phyloP scores from a whole-genome alignment of 2,888 invertebrate genomes.

The Phyto melanocephala region DNA sequence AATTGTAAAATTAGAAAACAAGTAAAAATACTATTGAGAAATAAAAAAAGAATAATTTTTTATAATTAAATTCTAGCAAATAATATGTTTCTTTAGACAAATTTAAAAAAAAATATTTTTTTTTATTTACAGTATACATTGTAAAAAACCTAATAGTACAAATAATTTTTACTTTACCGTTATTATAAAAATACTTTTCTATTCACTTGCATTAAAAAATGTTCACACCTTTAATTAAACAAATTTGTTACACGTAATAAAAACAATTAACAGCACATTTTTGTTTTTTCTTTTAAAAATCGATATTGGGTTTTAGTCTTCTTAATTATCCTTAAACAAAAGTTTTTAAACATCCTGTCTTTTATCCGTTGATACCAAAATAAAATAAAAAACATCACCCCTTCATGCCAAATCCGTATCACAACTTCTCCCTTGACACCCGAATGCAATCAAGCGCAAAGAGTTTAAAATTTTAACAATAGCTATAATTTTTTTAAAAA shows the following conservation, averaged over 20 bases:
- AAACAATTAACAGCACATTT: conserved; percentile 62
- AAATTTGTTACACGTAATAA: conserved; percentile 65
- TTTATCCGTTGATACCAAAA: not conserved
- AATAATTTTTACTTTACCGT: not conserved
- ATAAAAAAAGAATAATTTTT: no score
- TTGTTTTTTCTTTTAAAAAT: conserved; percentile 24
- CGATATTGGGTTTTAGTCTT: conserved; percentile 21
- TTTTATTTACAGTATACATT: no score
- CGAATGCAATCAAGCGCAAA: conserved; percentile 58
- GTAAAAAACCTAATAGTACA: no score
- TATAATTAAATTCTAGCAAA: no score
- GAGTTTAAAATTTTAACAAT: conserved; percentile 59
- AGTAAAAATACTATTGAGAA: no score
- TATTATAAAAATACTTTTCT: not conserved
- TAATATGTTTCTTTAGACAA: no score
- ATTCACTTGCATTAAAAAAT: not conserved
- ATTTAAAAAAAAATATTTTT: not conserved
- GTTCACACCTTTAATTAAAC: conserved; percentile 36
- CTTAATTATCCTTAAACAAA: conserved; percentile 11
- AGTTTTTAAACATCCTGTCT: not conserved
- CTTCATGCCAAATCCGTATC: not conserved
- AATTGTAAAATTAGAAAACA: no score
- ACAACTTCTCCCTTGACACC: conserved; percentile 17
- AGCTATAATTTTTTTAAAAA: conserved; percentile 26
- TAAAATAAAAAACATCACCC: no score